Base-by-base conservation (phyloP, 37 sponge, comb jelly and placozoan genomes). In the Dysidea cf. avara region DNA sequence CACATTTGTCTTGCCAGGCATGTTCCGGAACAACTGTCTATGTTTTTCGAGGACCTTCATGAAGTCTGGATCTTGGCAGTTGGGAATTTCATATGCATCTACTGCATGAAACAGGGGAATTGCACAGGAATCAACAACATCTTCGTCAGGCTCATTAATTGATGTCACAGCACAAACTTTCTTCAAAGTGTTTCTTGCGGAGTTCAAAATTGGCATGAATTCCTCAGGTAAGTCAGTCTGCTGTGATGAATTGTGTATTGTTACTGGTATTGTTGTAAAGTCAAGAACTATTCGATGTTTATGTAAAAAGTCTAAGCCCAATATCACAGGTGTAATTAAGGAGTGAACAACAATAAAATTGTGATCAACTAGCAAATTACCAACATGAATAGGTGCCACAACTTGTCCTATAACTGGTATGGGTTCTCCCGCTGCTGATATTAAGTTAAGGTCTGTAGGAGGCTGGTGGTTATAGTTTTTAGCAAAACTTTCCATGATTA, bases 391-490 rank as follows among this genome's bases (percentile, higher is more conserved):
- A n/a, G 4, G 26, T 21, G 40, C 46, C n/a, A 20, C 22, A 24
- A 26, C 67, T 21, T 39, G 46, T 48, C 46, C 38, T 26, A 66
- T 24, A n/a, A 66, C 67, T 66, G 67, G 67, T 26, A 66, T 66
- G 7, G 46, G 39, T 48, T 66, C 67, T 43, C 47, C 67, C 11
- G 67, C 46, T 43, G 67, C 67, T 43, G 67, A 39, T 26, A 66
- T 48, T 21, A 66, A 24, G 20, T 39, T 21, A 13, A 39, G 22
- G n/a, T n/a, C n/a, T 39, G 24, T 24, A 20, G 39, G 67, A 43
- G 18, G 20, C 3, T 43, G 39, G 26, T 39, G 46, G 2, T 39
- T 66, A 21, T 2, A 21, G 13, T 48, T 26, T 7, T 17, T 4
- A 22, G 46, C 39, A 32, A 66, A 22, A 66, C 67, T 66, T n/a